Base-by-base conservation (phyloP, 2,797 vertebrate species). In the Mareca strepera region DNA sequence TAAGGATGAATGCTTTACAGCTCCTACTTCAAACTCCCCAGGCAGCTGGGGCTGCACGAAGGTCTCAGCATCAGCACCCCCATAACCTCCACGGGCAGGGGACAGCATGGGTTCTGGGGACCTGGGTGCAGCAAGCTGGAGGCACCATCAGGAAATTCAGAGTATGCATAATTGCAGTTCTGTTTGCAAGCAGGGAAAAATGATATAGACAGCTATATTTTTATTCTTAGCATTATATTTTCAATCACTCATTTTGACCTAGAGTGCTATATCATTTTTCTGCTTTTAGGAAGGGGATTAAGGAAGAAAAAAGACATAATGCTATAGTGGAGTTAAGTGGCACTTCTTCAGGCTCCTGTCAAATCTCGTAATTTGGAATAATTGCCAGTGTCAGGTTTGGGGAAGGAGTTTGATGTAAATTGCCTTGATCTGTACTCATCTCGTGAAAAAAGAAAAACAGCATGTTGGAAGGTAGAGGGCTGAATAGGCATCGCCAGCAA, bases 211-310 rank as follows among this genome's bases (percentile, higher is more conserved):
- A 86, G 92, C 7, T 33, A 46, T 93, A 86, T 70, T 96, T 97
- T 98, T 92, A 94, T 97, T 97, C 96, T 96, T 94, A 88, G 76
- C 96, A 63, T 92, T 95, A 85, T 94, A 80, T 97, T 96, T 97
- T 97, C 94, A 96, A 91, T 94, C 93, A 75, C 94, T 96, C 90
- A 55, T 73, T 86, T 94, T 88, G 93, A 94, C 89, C 77, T 59
- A 41, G 92, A 94, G 92, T 55, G 46, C 73, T 80, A 6, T 97
- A 97, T 97, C 67, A 0, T 95, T 98, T 98, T 97, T 97, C 97
- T 90, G 66, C 94, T 96, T 96, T 97, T 97, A 97, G 91, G 95
- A 97, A 97, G 76, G 93, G 96, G 96, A 97, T 98, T 98, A 97
- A 94, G 96, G 92, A 93, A 92, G 59, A 96, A 94, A 93, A 94